phyloP scores from a whole-genome alignment of 2,888 invertebrate genomes.

The Acanthosepion lycidas region DNA sequence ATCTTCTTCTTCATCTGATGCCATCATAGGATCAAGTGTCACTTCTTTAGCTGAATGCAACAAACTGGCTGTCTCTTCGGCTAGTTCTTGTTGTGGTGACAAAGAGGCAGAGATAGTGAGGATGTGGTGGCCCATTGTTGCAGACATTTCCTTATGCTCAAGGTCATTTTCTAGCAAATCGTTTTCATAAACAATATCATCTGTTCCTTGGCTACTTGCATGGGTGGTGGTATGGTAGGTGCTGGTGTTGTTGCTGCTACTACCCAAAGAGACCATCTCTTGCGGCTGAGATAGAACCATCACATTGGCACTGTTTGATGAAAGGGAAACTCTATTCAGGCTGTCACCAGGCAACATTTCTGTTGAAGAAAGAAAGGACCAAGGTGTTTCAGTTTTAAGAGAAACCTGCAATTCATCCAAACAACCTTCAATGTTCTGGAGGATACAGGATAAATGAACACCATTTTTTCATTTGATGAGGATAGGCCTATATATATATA shows the following conservation, averaged over 20 bases:
- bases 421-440: too few species aligned
- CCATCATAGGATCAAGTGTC: conserved; percentile 60
- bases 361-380: not conserved
- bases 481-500: too few species aligned
- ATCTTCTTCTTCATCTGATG: conserved; percentile 58
- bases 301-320: conserved; percentile 53
- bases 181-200: conserved; percentile 50
- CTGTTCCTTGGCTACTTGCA: conserved; percentile 44
- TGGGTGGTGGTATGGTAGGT: conserved; percentile 50
- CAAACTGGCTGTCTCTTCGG: conserved; percentile 47
- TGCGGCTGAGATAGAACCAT: conserved; percentile 62
- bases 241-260: not conserved
- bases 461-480: too few species aligned
- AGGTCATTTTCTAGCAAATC: conserved; percentile 48
- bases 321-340: not conserved
- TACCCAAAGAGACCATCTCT: conserved; percentile 55
- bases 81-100: not conserved
- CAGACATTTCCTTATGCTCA: conserved; percentile 50
- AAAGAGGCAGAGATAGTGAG: conserved; percentile 35
- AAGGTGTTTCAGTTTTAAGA: not conserved
- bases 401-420: too few species aligned
- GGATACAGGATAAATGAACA: too few species aligned
- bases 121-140: not conserved
- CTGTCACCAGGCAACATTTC: not conserved
- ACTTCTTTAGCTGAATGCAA: conserved; percentile 49